Evolutionary conservation across 2,797 vertebrate genomes (phyloP), one percentile per base, ranked within the genome.

Genomic region (Acomys russatus): DNA sequence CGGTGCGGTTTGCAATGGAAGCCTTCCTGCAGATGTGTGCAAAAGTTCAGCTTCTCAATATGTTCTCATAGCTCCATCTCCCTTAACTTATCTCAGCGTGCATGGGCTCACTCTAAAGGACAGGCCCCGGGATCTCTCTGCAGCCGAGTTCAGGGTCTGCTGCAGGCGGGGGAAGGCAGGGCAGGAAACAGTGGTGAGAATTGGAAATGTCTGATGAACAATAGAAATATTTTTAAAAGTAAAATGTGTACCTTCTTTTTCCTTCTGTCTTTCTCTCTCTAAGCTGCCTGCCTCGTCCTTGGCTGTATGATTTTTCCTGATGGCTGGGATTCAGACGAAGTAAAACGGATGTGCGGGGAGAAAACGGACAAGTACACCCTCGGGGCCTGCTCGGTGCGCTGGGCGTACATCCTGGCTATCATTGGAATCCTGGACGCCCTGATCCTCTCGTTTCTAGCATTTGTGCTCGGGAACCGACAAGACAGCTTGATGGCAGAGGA

Each of bases 281-380:
- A 98, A 99, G 99, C 99, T 97, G 99, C 99, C 64, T 99, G 99
- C 98, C 99, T 99, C 98, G 99, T 99, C 88, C 99, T 99, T 98
- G 99, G 99, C 97, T 99, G 99, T 98, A 99, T 99, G 99, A 99
- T 99, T 98, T 99, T 99, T 98, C 99, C 99, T 23, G 99, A 99
- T 78, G 99, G 99, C 98, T 99, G 99, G 99, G 99, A 99, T 98
- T 99, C 99, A 88, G 99, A 99, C 94, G 99, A 99, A 98, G 99
- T 99, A 97, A 99, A 99, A 98, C 98, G 99, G 93, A 99, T 99
- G 99, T 99, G 99, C 25, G 99, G 99, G 91, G 99, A 99, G 98
- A 99, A 99, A 98, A 99, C 99, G 56, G 99, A 99, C 98, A 99
- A 99, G 98, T 99, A 99, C 99, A 99, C 99, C 6, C 99, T 99